Evolutionary conservation across 2,888 invertebrate genomes (phyloP).

Genomic region (Aproaerema taeniolella): DNA sequence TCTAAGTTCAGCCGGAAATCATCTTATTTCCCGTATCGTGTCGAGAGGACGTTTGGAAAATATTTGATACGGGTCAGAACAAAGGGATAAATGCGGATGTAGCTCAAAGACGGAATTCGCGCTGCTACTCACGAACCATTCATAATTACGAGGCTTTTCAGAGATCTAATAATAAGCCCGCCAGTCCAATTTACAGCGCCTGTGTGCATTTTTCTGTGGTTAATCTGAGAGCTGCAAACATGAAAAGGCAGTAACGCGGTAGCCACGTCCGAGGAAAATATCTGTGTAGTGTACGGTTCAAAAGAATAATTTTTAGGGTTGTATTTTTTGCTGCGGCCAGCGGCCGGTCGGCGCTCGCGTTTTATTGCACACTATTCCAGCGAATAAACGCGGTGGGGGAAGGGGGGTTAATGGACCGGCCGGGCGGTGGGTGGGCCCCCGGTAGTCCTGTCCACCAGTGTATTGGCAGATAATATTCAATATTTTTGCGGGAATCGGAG

Average conservation of each 20-base stretch:
- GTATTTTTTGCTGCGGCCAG: slow-evolving; percentile 64
- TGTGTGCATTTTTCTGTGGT: slow-evolving; percentile 1
- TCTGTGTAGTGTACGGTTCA: slow-evolving; percentile 35
- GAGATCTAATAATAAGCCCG: slow-evolving; percentile 12
- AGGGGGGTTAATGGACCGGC: slow-evolving; percentile 55
- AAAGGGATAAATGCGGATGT: background rate
- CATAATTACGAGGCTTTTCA: slow-evolving; percentile 1
- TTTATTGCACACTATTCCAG: slow-evolving; percentile 73
- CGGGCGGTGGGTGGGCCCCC: slow-evolving; percentile 25
- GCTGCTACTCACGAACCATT: background rate
- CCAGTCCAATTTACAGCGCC: slow-evolving; percentile 8
- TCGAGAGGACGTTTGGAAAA: background rate
- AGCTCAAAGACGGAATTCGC: background rate
- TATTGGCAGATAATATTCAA: slow-evolving; percentile 65
- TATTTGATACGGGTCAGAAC: background rate
- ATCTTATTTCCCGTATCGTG: background rate
- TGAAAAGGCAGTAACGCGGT: background rate
- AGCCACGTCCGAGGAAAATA: background rate
- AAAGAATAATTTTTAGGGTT: slow-evolving; percentile 60
- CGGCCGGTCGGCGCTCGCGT: slow-evolving; percentile 57
- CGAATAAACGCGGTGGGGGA: slow-evolving; percentile 59
- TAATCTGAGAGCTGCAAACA: slow-evolving; percentile 10
- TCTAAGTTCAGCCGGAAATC: background rate
- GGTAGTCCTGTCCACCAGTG: slow-evolving; percentile 31
- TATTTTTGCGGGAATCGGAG: slow-evolving; percentile 59